Base-by-base conservation (phyloP, 2,888 invertebrate species). In the Gymnosoma rotundatum region DNA sequence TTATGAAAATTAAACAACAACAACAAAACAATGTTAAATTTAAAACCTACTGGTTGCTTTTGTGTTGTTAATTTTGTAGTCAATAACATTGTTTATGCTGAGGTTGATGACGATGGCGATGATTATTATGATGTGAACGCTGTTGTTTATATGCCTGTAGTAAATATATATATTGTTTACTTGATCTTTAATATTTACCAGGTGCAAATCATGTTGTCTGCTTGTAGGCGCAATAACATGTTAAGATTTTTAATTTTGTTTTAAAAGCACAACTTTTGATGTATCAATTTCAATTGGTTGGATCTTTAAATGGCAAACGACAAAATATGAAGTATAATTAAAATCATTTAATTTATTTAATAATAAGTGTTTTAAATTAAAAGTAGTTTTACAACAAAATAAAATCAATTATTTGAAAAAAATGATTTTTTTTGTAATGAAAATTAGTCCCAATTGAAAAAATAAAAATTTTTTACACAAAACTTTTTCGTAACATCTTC, bases 221-320 rank as follows among this genome's bases (percentile, higher is more conserved):
- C 74, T 75, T 75, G 66, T 70, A 72, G 83, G 79, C 72, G 75
- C 63, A 66, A 60, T 73, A 61, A 48, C 54, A 45, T 80, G 52
- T 73, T 64, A 38, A 63, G 2, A 52, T 60, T 42, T 38, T 58
- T 70, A 16, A 14, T 20, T 48, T 66, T 60, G 20, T 66, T 42
- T 18, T n/a, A 20, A 38, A 50, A 38, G 12, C 14, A 32, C 10
- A 6, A 4, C 42, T 52, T 69, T 42, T 61, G 20, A 45, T 78
- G 18, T 42, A 18, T 36, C 9, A 7, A 42, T 76, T 67, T 38
- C 38, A 66, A 75, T 1, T 54, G 18, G 4, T 18, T 25, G 48
- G 20, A 9, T 10, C 20, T 20, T 72, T 20, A 72, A 21, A 20
- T 16, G 14, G 38, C 52, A n/a, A 45, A 18, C 20, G 21, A 48